Conservation (phyloP, 1,140 invertebrate species). For the Macrotrachela quadricornifera region DNA sequence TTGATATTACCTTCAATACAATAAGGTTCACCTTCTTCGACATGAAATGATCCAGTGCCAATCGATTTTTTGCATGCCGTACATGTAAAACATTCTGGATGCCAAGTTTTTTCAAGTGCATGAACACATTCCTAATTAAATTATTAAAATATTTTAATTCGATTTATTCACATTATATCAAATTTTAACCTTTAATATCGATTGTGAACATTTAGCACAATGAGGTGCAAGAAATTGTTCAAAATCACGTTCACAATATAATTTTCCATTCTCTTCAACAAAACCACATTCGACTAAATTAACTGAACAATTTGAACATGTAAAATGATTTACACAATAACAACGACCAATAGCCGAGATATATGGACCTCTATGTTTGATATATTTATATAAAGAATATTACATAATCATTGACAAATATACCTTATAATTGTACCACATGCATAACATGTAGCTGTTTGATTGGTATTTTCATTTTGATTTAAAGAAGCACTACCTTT, state of each 20-base stretch:
- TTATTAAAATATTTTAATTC: not conserved
- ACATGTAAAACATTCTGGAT: constrained; percentile 88
- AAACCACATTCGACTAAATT: constrained; percentile 68
- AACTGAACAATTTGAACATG: constrained; percentile 37
- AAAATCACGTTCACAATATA: constrained; percentile 94
- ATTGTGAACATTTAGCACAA: constrained; percentile 71
- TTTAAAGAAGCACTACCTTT: constrained; percentile 7
- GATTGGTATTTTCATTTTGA: not conserved
- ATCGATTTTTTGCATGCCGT: constrained; percentile 54
- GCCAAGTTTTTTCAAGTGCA: constrained; percentile 87
- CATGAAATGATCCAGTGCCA: constrained; percentile 84
- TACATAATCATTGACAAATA: not conserved
- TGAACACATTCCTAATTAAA: constrained; percentile 66
- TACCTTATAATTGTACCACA: constrained; percentile 83
- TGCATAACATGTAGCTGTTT: constrained; percentile 57
- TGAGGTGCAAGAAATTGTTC: constrained; percentile 78
- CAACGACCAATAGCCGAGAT: constrained; percentile 86
- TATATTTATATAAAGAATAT: not conserved
- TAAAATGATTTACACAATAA: constrained; percentile 96
- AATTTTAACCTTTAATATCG: constrained; percentile 39
- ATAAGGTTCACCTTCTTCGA: constrained; percentile 86
- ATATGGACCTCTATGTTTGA: constrained; percentile 55
- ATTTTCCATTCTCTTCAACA: constrained; percentile 72
- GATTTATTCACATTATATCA: not conserved
- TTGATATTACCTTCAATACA: constrained; percentile 47